Conservation (phyloP, 2,888 invertebrate species). For the Hydriomena furcata region DNA sequence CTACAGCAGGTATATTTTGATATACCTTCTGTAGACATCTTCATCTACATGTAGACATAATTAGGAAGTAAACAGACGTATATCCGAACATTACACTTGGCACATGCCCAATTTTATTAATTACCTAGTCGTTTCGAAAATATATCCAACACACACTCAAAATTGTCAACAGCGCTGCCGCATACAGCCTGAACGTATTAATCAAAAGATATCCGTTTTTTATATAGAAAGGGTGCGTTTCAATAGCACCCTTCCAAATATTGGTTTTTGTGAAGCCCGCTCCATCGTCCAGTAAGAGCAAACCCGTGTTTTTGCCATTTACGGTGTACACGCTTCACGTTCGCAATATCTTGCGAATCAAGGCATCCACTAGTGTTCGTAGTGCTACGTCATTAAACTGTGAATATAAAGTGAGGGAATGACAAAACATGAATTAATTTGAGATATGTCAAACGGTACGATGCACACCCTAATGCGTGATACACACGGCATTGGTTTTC, state of each 20-base stretch:
- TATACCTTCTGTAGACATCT: too few relatives aligned
- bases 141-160: slow-evolving; percentile 3
- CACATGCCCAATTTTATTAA: too few relatives aligned
- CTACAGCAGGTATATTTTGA: too few relatives aligned
- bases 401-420: slow-evolving; percentile 81
- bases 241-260: slow-evolving; percentile 79
- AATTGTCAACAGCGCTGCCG: slow-evolving; percentile 29
- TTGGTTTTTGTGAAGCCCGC: slow-evolving; percentile 74
- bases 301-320: slow-evolving; percentile 78
- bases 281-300: slow-evolving; percentile 77
- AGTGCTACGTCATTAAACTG: slow-evolving; percentile 77
- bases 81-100: too few relatives aligned
- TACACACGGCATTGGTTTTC: slow-evolving; percentile 45
- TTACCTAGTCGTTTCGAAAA: not conserved
- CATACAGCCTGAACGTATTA: slow-evolving; percentile 58
- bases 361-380: slow-evolving; percentile 69
- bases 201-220: slow-evolving; percentile 78
- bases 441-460: slow-evolving; percentile 79
- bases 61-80: too few relatives aligned
- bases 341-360: slow-evolving; percentile 66
- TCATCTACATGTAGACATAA: too few relatives aligned
- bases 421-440: slow-evolving; percentile 84
- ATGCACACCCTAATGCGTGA: slow-evolving; percentile 59
- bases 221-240: slow-evolving; percentile 74
- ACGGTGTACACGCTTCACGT: slow-evolving; percentile 61